These are phyloP conservation scores for Larimichthys crocea DNA, from an alignment of 2,113 vertebrate genomes.

Conservation along the genomic window DNA sequence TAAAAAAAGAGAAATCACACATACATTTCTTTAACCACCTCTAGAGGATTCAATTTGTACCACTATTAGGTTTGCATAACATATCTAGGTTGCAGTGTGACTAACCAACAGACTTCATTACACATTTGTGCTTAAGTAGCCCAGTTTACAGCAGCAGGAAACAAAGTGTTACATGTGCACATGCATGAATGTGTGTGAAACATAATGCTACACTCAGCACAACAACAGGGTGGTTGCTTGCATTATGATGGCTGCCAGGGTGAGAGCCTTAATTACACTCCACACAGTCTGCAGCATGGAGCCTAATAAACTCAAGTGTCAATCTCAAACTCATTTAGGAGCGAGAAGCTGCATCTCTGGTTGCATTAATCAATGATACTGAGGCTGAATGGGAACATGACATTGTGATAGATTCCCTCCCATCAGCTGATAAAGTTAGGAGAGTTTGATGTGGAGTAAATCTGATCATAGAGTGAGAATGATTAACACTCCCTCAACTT, in stretches of 20 bases:
- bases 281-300: conserved; percentile 57
- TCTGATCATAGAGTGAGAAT: conserved; percentile 44
- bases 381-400: conserved; percentile 59
- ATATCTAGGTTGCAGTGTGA: conserved; percentile 11
- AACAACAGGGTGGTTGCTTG: conserved; percentile 23
- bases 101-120: conserved; percentile 33
- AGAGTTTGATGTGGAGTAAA: conserved; percentile 53
- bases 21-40: not conserved
- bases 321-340: conserved; percentile 79
- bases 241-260: conserved; percentile 43
- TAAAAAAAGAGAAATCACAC: not conserved
- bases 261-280: conserved; percentile 74
- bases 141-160: conserved; percentile 36
- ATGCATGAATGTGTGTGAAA: conserved; percentile 8
- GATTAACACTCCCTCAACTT: conserved; percentile 29
- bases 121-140: conserved; percentile 41
- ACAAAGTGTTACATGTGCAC: conserved; percentile 6
- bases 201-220: conserved; percentile 23
- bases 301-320: conserved; percentile 76
- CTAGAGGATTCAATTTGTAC: not conserved
- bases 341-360: conserved; percentile 62
- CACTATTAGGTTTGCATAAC: not conserved
- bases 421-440: conserved; percentile 50
- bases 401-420: conserved; percentile 52
- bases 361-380: conserved; percentile 74